Conservation (phyloP, 23 tunicate species). For the Trididemnum miniatum region DNA sequence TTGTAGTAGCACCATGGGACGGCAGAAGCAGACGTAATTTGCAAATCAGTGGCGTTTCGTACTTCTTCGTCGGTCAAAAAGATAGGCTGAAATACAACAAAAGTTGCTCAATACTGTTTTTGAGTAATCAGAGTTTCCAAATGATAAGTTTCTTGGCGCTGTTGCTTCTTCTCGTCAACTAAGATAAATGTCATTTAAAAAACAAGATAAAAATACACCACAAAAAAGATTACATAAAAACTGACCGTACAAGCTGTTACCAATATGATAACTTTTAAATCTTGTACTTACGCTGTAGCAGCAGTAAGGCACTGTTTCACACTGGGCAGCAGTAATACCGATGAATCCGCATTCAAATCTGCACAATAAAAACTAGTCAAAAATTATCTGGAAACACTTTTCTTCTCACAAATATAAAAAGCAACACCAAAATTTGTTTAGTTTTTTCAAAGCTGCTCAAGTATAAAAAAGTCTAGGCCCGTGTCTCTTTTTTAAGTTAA, state of each 20-base stretch:
- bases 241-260: too few species aligned
- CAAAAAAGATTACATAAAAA: not conserved
- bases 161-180: too few species aligned
- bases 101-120: not conserved
- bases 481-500: too few species aligned
- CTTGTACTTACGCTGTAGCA: conserved; percentile 93
- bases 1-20: conserved; percentile 99
- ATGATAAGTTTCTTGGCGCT: too few species aligned
- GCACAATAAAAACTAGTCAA: too few species aligned
- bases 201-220: not conserved
- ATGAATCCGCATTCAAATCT: conserved; percentile 84
- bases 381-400: too few species aligned
- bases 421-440: too few species aligned
- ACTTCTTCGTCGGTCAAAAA: conserved; percentile 88
- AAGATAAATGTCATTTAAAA: too few species aligned
- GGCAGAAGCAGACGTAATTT: conserved; percentile 63
- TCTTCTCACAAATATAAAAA: too few species aligned
- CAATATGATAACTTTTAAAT: too few species aligned
- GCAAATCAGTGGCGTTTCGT: conserved; percentile 53
- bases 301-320: conserved; percentile 94
- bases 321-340: conserved; percentile 93
- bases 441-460: too few species aligned
- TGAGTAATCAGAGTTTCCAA: not conserved
- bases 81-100: conserved; percentile 64
- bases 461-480: too few species aligned